These are phyloP conservation scores for Epizoanthus fatuus DNA, from an alignment of 92 coral and sea anemone species.

Conservation along the genomic window DNA sequence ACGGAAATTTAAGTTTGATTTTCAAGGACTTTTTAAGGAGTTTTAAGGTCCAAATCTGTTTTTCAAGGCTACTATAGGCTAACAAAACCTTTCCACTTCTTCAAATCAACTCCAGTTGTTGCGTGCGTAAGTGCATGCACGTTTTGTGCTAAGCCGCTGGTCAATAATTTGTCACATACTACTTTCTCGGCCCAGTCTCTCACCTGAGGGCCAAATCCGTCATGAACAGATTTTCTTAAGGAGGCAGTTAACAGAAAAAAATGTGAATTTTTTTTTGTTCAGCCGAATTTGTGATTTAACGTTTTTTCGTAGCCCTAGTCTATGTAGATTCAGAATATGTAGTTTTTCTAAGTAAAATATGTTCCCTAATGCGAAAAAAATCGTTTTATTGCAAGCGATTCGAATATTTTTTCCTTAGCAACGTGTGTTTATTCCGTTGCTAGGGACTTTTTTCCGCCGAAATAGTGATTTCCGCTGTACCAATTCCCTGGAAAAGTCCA, in stretches of 20 bases:
- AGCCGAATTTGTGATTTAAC: neutral
- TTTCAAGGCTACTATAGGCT: no score
- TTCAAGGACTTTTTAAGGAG: no score
- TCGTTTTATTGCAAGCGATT: neutral
- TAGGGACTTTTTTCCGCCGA: neutral
- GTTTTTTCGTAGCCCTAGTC: neutral
- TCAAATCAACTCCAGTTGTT: no score
- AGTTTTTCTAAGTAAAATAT: neutral
- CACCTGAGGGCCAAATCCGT: no score
- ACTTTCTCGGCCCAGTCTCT: no score
- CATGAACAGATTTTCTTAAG: no score
- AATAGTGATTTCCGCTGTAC: neutral
- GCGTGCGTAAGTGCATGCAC: no score
- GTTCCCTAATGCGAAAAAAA: neutral
- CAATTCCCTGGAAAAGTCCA: neutral
- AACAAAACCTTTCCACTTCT: no score
- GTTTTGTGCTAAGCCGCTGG: no score
- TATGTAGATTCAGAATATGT: neutral
- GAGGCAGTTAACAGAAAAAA: conserved; percentile 32
- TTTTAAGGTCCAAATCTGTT: no score
- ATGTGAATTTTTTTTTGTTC: neutral
- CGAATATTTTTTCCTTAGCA: conserved; percentile 6
- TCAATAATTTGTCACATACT: no score
- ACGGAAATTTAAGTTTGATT: no score
- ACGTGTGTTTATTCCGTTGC: conserved; percentile 14